Evolutionary conservation across 1,140 invertebrate species (phyloP), one percentile per base, ranked within the genome.

Genomic region (Drosophila teissieri): DNA sequence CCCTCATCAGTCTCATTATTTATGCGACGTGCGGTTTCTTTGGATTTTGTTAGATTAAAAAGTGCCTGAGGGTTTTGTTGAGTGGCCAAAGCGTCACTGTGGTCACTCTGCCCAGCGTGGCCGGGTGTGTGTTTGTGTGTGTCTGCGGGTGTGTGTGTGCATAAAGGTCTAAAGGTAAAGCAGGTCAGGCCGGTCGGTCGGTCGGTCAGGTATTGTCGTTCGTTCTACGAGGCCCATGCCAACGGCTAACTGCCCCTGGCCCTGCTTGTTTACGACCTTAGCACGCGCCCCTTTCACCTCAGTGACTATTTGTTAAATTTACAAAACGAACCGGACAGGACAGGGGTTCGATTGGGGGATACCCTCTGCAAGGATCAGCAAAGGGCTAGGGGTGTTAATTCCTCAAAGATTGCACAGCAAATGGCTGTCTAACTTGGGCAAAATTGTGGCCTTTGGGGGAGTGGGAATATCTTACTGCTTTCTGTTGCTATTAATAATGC

Each of bases 21-120:
- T 89, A 89, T 89, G 85, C 84, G 84, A 89, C 84, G 84, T 89
- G 84, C 84, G 84, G 84, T 89, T 89, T 89, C 84, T 90, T 89
- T 89, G 84, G 84, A 89, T 89, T 89, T 89, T 89, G 84, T 89
- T 89, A 89, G 84, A 89, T 89, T 89, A 89, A 89, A 88, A 89
- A 89, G 80, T 84, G 84, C 85, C 84, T 86, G 84, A 89, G 83
- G 83, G 83, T 86, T 86, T 86, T 83, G 80, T 74, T 78, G 83
- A 88, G 83, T 82, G 80, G 83, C 79, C 81, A 42, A 51, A 70
- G 73, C 82, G 82, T 82, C 83, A 79, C 54, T 70, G 76, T 83
- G 83, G 83, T 89, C 83, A 88, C 80, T 37, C 14, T 64, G 54
- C 51, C 17, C 40, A 52, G 48, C 31, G 42, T 40, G 15, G 49